Conservation (phyloP, 2,113 vertebrate species). For the Enhydra lutris region DNA sequence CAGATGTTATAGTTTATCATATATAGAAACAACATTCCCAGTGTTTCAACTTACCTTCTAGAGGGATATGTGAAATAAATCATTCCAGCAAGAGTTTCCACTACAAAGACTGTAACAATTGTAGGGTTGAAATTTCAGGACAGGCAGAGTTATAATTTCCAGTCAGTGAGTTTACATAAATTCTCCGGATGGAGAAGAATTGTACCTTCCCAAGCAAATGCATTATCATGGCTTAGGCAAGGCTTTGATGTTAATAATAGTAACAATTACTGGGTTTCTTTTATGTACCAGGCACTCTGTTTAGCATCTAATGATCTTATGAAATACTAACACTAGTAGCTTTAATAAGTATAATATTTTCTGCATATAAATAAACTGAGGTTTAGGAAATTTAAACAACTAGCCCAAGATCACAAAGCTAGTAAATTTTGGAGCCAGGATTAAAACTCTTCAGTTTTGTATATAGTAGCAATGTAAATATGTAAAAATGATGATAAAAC, state of each 20-base stretch:
- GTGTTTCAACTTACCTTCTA: not conserved
- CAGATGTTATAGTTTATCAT: not conserved
- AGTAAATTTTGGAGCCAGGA: not conserved
- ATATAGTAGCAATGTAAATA: not conserved
- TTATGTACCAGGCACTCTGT: not conserved
- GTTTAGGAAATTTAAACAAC: slow-evolving; percentile 15
- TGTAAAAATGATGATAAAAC: not conserved
- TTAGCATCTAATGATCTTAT: not conserved
- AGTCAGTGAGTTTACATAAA: not conserved
- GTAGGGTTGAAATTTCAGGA: not conserved
- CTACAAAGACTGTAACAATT: not conserved
- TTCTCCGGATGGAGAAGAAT: not conserved
- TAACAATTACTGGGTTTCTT: not conserved
- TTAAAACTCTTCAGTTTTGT: not conserved
- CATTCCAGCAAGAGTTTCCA: not conserved
- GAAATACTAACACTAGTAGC: not conserved
- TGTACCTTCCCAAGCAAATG: not conserved
- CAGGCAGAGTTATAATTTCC: not conserved
- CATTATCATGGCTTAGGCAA: not conserved
- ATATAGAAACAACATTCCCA: not conserved
- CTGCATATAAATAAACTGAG: slow-evolving; percentile 6
- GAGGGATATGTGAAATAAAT: not conserved
- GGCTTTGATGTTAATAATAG: not conserved
- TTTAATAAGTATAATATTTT: slow-evolving; percentile 30
- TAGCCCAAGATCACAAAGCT: not conserved